A percentile compares a stretch with the other conserved stretches of the same genome.
Evolutionary conservation across 2,113 vertebrate species (phyloP).

Genomic region (Epinephelus cyanopodus): DNA sequence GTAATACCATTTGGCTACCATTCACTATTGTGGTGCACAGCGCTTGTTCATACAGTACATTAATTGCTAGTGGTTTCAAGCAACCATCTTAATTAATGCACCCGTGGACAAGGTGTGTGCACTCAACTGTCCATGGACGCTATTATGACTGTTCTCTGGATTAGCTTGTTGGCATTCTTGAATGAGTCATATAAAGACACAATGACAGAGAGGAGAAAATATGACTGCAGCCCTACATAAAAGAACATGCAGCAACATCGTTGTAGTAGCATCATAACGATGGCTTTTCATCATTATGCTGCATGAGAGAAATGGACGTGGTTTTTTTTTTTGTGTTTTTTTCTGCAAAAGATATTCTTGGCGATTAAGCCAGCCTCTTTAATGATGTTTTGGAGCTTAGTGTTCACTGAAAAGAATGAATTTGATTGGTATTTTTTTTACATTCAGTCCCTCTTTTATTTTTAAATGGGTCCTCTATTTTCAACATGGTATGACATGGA

Average conservation of each 20-base stretch:
- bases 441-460: slow-evolving; percentile 55
- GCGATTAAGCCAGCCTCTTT: slow-evolving; percentile 71
- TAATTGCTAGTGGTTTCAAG: slow-evolving; percentile 72
- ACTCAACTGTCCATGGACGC: slow-evolving; percentile 48
- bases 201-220: slow-evolving; percentile 55
- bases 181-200: slow-evolving; percentile 72
- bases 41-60: slow-evolving; percentile 65
- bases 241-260: slow-evolving; percentile 52
- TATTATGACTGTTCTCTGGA: slow-evolving; percentile 62
- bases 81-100: slow-evolving; percentile 71
- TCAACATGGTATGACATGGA: slow-evolving; percentile 22
- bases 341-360: slow-evolving; percentile 65
- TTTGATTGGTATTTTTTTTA: slow-evolving; percentile 78
- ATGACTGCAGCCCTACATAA: slow-evolving; percentile 44
- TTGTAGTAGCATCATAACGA: slow-evolving; percentile 69
- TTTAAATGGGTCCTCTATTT: slow-evolving; percentile 47
- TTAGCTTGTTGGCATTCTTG: slow-evolving; percentile 70
- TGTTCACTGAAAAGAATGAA: slow-evolving; percentile 74
- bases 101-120: slow-evolving; percentile 63
- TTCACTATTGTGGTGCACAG: slow-evolving; percentile 76
- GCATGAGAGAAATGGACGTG: slow-evolving; percentile 52
- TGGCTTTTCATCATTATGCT: slow-evolving; percentile 75
- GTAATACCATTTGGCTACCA: slow-evolving; percentile 78
- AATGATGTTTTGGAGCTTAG: slow-evolving; percentile 81
- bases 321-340: not conserved